Conservation (phyloP, 2,888 invertebrate species). For the Caenorhabditis zanzibari region DNA sequence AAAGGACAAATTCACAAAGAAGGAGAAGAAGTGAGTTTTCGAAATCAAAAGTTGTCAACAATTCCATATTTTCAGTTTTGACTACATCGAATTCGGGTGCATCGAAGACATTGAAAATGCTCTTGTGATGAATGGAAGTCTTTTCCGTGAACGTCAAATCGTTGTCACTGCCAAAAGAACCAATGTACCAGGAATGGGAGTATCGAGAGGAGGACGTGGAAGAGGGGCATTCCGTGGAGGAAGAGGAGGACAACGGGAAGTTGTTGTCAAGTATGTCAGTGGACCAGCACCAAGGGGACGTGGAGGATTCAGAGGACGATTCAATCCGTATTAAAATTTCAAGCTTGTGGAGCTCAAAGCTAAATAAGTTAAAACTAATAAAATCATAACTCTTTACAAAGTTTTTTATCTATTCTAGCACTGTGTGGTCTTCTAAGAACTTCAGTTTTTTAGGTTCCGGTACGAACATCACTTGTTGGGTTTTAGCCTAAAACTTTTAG, state of each 20-base stretch:
- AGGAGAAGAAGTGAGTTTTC: constrained; percentile 7
- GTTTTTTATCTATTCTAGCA: no score
- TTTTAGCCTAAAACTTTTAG: no score
- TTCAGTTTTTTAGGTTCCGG: no score
- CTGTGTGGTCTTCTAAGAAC: no score
- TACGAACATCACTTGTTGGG: no score
- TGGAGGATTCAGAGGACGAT: constrained; percentile 10
- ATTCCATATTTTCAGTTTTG: constrained; percentile 18
- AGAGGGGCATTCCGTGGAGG: background rate
- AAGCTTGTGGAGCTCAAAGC: no score
- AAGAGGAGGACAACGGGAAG: constrained; percentile 1
- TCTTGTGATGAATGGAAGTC: constrained; percentile 2
- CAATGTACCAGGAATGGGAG: constrained; percentile 12
- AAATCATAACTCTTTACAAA: no score
- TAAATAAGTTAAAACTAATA: no score
- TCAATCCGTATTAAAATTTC: constrained; percentile 10
- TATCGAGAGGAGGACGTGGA: background rate
- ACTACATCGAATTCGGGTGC: background rate
- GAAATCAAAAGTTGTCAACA: background rate
- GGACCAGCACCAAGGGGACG: constrained; percentile 8
- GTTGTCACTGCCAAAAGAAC: constrained; percentile 12
- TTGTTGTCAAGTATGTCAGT: constrained; percentile 21
- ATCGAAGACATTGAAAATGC: background rate
- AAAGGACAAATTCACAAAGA: constrained; percentile 6
- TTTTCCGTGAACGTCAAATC: constrained; percentile 3